Evolutionary conservation across 2,113 vertebrate species (phyloP).

Genomic region (Lophochroa leadbeateri): DNA sequence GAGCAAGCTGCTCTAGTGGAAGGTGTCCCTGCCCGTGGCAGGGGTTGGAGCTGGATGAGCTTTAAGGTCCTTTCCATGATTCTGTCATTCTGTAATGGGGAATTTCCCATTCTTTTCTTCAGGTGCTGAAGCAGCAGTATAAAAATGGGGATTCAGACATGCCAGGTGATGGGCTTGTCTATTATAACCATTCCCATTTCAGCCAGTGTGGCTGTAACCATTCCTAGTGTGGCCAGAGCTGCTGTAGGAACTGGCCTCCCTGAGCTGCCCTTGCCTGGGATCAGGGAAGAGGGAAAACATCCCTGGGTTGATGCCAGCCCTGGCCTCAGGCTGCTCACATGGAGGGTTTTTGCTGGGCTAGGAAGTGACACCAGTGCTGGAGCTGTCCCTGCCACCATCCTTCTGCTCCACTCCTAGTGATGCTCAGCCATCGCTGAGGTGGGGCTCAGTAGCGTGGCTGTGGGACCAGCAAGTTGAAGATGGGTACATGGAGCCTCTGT

Average conservation of each 20-base stretch:
- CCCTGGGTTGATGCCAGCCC: neutral
- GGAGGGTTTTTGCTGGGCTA: neutral
- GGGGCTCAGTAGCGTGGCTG: neutral
- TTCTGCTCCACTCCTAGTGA: neutral
- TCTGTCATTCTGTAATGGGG: neutral
- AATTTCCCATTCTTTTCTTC: neutral
- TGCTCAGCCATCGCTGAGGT: rapidly evolving
- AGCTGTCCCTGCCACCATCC: neutral
- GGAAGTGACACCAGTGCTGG: neutral
- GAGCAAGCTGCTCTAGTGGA: neutral
- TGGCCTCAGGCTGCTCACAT: neutral
- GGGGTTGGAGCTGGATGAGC: neutral
- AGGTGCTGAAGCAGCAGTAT: rapidly evolving
- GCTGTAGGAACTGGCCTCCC: neutral
- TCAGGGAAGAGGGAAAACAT: no score
- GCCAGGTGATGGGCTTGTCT: rapidly evolving
- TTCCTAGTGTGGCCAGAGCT: neutral
- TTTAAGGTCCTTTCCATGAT: neutral
- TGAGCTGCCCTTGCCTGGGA: rapidly evolving
- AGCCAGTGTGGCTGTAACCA: neutral
- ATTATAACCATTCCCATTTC: neutral
- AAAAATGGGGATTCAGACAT: rapidly evolving
- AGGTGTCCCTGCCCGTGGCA: neutral
- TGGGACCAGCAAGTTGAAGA: neutral
- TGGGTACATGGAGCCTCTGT: neutral